Evolutionary conservation across 2,888 invertebrate genomes (phyloP).

Genomic region (Xanthia togata): DNA sequence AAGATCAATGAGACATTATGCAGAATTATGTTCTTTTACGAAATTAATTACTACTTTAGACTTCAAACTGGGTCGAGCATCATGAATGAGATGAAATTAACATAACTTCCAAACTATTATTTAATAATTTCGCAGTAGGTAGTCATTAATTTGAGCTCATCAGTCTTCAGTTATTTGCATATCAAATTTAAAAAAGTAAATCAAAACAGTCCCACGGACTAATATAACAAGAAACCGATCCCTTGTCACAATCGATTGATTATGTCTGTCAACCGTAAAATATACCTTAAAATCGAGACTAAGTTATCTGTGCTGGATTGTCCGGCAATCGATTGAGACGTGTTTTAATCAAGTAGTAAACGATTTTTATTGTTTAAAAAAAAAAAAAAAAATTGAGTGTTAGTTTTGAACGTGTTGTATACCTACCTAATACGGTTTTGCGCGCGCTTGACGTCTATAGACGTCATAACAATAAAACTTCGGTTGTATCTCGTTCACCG

Average conservation of each 20-base stretch:
- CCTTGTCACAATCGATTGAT: constrained; percentile 88
- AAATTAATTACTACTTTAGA: constrained; percentile 15
- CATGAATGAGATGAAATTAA: constrained; percentile 39
- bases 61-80: constrained; percentile 20
- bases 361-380: constrained; percentile 28
- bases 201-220: constrained; percentile 79
- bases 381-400: background rate
- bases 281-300: constrained; percentile 86
- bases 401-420: background rate
- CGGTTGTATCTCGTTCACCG: no score
- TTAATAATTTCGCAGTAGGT: background rate
- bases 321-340: constrained; percentile 72
- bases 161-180: constrained; percentile 31
- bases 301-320: constrained; percentile 81
- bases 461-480: no score
- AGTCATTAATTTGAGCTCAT: background rate
- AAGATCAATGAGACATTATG: constrained; percentile 15
- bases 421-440: background rate
- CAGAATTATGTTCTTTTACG: background rate
- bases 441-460: no score
- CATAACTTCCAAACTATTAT: constrained; percentile 21
- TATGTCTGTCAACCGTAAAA: constrained; percentile 86
- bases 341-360: constrained; percentile 66
- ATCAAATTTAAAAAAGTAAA: constrained; percentile 69
- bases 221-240: constrained; percentile 84